phyloP scores from a whole-genome alignment of 1,140 invertebrate species.

The Thereuonema tuberculata region DNA sequence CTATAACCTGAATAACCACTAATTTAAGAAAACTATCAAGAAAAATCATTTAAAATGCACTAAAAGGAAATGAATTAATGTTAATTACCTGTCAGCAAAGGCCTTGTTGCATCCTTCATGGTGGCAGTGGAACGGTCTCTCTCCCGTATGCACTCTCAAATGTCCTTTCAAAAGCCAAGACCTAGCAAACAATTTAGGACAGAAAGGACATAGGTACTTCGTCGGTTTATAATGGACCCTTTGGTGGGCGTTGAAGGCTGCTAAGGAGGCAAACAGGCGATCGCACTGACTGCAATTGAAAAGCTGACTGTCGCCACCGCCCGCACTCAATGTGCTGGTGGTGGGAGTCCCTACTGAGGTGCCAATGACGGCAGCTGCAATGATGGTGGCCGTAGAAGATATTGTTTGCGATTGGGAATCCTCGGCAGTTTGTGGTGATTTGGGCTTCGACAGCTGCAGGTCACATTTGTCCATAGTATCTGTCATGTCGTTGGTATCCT shows the following conservation, averaged over 20 bases:
- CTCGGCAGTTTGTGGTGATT: not conserved
- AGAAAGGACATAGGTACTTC: constrained; percentile 32
- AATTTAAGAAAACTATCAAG: too few species aligned
- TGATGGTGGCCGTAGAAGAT: not conserved
- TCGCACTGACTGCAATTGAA: constrained; percentile 1
- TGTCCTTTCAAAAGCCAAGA: constrained; percentile 56
- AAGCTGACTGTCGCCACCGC: too few species aligned
- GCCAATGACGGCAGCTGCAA: too few species aligned
- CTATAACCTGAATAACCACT: too few species aligned
- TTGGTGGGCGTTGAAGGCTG: constrained; percentile 6
- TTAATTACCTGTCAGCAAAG: constrained; percentile 55
- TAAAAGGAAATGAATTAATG: too few species aligned
- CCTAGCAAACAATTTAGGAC: constrained; percentile 41
- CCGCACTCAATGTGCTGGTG: not conserved
- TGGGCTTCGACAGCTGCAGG: not conserved
- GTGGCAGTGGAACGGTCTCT: constrained; percentile 50
- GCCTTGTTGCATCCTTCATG: constrained; percentile 42
- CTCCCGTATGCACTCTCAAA: constrained; percentile 48
- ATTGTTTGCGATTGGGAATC: not conserved
- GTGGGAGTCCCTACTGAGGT: not conserved
- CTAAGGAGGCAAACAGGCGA: not conserved
- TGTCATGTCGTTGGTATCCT: not conserved
- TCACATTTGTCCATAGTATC: not conserved
- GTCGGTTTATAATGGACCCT: constrained; percentile 5
- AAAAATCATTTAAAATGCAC: too few species aligned